Evolutionary conservation across 2,113 vertebrate genomes (phyloP).

Genomic region (Hippocampus mohnikei): DNA sequence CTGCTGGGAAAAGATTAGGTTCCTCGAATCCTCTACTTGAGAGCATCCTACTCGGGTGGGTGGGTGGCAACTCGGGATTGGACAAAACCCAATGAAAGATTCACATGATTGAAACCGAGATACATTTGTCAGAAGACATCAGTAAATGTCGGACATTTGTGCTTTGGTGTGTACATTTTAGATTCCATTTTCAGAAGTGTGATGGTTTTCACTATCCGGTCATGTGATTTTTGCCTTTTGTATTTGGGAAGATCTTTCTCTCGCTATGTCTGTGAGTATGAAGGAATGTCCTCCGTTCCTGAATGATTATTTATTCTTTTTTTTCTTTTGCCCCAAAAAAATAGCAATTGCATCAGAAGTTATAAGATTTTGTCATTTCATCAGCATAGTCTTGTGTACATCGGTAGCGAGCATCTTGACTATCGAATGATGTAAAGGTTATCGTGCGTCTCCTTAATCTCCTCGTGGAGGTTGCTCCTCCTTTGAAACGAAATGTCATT

Average conservation of each 20-base stretch:
- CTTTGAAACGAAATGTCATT: not conserved
- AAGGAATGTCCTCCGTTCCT: too few species aligned
- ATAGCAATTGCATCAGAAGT: not conserved
- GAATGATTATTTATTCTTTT: too few species aligned
- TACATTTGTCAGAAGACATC: not conserved
- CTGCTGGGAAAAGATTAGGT: constrained; percentile 80
- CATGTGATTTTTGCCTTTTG: not conserved
- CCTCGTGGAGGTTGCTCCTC: not conserved
- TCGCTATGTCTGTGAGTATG: too few species aligned
- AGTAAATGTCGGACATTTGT: constrained; percentile 6
- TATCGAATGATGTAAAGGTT: too few species aligned
- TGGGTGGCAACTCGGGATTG: constrained; percentile 39
- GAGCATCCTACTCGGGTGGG: constrained; percentile 70
- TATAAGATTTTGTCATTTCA: not conserved
- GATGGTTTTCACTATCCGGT: too few species aligned
- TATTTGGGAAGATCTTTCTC: too few species aligned
- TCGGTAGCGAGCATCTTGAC: too few species aligned
- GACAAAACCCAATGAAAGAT: not conserved
- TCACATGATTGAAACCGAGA: not conserved
- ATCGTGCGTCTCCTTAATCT: not conserved
- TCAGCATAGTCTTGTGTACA: too few species aligned
- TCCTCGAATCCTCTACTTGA: constrained; percentile 75
- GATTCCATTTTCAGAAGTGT: not conserved
- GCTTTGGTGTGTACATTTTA: not conserved
- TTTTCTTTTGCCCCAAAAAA: too few species aligned